phyloP scores from a whole-genome alignment of 2,113 vertebrate species.

The Triplophysa rosa region DNA sequence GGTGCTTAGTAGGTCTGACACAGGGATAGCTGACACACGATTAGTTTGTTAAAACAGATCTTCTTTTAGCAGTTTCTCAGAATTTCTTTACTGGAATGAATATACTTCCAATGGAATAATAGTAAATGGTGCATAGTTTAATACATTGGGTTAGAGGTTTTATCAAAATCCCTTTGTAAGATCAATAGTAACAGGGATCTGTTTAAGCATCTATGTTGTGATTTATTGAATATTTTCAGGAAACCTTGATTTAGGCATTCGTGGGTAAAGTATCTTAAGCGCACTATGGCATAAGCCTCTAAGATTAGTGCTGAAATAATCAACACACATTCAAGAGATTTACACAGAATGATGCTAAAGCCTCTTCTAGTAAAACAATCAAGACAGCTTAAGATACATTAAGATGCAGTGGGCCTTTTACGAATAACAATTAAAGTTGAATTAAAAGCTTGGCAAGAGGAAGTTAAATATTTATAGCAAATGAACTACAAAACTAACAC shows the following conservation, averaged over 20 bases:
- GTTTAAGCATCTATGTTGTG: too few relatives aligned
- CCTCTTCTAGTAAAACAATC: background rate
- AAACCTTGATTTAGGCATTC: too few relatives aligned
- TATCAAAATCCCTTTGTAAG: too few relatives aligned
- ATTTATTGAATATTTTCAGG: too few relatives aligned
- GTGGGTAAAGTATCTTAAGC: background rate
- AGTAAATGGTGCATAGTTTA: too few relatives aligned
- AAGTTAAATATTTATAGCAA: background rate
- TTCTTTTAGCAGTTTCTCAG: too few relatives aligned
- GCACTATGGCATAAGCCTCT: background rate
- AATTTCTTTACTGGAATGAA: too few relatives aligned
- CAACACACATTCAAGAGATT: background rate
- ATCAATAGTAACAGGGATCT: too few relatives aligned
- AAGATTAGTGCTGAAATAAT: background rate
- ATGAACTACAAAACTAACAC: background rate
- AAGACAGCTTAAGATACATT: background rate
- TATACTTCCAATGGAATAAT: too few relatives aligned
- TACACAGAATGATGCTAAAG: background rate
- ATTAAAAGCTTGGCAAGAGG: background rate
- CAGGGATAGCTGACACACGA: conserved; percentile 22
- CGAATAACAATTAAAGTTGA: too few relatives aligned
- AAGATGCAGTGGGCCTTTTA: too few relatives aligned
- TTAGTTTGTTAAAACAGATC: background rate
- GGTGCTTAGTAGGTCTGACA: conserved; percentile 57
- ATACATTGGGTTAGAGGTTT: too few relatives aligned